phyloP scores from a whole-genome alignment of 2,113 vertebrate genomes.

The Lontra canadensis region DNA sequence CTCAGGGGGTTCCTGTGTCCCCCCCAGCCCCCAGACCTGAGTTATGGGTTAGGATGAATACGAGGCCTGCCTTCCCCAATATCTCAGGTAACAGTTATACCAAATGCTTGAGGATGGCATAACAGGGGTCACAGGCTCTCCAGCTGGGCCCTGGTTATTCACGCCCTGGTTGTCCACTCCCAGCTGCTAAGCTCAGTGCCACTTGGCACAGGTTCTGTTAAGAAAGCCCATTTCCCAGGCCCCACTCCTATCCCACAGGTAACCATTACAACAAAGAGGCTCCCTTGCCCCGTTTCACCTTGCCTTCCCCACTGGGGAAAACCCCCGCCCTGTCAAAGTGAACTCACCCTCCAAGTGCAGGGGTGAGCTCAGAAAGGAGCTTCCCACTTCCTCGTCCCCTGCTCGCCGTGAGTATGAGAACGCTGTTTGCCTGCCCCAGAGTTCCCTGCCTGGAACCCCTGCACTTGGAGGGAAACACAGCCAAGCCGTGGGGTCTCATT shows the following conservation, averaged over 20 bases:
- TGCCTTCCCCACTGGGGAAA: background rate
- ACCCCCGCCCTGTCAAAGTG: background rate
- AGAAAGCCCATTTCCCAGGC: background rate
- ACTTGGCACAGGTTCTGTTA: background rate
- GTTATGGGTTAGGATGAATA: background rate
- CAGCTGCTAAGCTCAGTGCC: background rate
- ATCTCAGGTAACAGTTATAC: fast-evolving
- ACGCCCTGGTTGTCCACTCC: too few species aligned
- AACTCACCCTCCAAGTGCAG: too few species aligned
- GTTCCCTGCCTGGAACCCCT: too few species aligned
- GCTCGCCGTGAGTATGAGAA: too few species aligned
- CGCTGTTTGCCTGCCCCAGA: too few species aligned
- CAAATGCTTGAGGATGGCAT: fast-evolving
- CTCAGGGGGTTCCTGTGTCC: background rate
- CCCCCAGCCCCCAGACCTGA: background rate
- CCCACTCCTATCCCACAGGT: background rate
- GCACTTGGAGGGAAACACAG: too few species aligned
- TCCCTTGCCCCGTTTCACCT: background rate
- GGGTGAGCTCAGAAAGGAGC: too few species aligned
- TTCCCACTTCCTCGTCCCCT: too few species aligned
- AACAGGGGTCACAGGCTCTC: background rate
- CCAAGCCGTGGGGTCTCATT: fast-evolving
- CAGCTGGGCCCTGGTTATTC: background rate
- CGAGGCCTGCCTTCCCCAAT: background rate
- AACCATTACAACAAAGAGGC: too few species aligned